phyloP scores from a whole-genome alignment of 2,113 vertebrate genomes.

The Nibea coibor region DNA sequence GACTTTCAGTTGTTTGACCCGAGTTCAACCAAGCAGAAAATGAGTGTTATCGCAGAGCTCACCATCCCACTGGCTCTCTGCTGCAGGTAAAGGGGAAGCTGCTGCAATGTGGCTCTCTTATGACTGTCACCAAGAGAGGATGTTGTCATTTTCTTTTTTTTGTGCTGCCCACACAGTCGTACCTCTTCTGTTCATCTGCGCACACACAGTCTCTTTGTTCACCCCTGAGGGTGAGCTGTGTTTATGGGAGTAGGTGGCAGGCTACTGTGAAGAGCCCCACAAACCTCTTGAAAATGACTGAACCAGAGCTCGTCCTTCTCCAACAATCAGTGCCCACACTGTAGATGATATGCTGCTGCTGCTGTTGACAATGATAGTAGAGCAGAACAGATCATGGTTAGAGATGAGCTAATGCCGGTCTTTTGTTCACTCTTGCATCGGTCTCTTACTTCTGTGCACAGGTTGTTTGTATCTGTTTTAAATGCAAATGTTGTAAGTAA shows the following conservation, averaged over 20 bases:
- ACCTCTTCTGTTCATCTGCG: constrained; percentile 12
- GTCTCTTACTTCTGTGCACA: neutral
- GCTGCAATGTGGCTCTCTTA: constrained; percentile 13
- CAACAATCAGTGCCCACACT: constrained; percentile 18
- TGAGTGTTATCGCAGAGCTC: neutral
- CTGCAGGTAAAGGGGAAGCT: constrained; percentile 30
- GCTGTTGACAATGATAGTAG: neutral
- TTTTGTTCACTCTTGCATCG: neutral
- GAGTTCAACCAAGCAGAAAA: constrained; percentile 31
- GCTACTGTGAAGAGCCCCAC: neutral
- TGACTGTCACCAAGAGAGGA: neutral
- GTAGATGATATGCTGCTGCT: neutral
- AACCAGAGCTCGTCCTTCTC: neutral
- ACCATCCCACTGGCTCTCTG: constrained; percentile 7
- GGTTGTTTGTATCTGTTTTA: neutral
- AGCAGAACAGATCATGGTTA: neutral
- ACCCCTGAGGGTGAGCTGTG: constrained; percentile 15
- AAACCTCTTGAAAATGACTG: constrained; percentile 19
- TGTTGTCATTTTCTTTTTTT: constrained; percentile 4
- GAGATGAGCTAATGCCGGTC: neutral
- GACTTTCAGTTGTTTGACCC: constrained; percentile 1
- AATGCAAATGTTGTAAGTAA: neutral
- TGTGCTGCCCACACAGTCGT: constrained; percentile 24
- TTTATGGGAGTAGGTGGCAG: constrained; percentile 33
- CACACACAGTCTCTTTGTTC: neutral